A percentile compares a stretch with the other conserved stretches of the same genome.
Conservation (phyloP, 2,113 vertebrate species). For the Limanda limanda region DNA sequence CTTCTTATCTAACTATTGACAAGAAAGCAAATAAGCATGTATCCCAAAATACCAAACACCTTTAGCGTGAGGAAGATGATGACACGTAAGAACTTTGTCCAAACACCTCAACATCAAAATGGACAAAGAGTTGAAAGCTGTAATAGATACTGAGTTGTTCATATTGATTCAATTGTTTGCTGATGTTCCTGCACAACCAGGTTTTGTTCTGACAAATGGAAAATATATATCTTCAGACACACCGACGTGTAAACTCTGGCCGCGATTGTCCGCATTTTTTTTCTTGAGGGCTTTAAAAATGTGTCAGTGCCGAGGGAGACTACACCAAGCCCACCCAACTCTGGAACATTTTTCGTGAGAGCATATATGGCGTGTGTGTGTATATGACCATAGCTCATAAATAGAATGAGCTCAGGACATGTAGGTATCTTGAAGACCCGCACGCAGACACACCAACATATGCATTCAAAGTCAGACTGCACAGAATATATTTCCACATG, state of each 20-base stretch:
- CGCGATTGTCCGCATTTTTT: constrained; percentile 50
- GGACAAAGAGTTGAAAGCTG: no score
- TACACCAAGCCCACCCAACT: constrained; percentile 80
- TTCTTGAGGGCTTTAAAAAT: constrained; percentile 63
- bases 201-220: neutral
- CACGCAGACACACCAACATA: constrained; percentile 50
- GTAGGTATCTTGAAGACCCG: constrained; percentile 55
- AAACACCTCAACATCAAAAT: no score
- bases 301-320: constrained; percentile 73
- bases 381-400: constrained; percentile 43
- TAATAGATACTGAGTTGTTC: no score
- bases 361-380: constrained; percentile 31
- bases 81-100: no score
- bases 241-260: constrained; percentile 21
- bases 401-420: constrained; percentile 55
- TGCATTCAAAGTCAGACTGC: constrained; percentile 45
- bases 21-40: neutral
- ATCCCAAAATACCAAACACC: no score
- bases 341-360: constrained; percentile 71
- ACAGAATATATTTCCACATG: constrained; percentile 54
- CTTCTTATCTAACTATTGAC: neutral
- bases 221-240: constrained; percentile 60
- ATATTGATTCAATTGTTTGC: no score
- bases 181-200: neutral
- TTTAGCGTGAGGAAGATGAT: no score